Percentiles rank a stretch among this genome's conserved stretches.
These are phyloP conservation scores for Drosophila eohydei DNA, from an alignment of 2,888 invertebrate genomes.

Conservation along the genomic window DNA sequence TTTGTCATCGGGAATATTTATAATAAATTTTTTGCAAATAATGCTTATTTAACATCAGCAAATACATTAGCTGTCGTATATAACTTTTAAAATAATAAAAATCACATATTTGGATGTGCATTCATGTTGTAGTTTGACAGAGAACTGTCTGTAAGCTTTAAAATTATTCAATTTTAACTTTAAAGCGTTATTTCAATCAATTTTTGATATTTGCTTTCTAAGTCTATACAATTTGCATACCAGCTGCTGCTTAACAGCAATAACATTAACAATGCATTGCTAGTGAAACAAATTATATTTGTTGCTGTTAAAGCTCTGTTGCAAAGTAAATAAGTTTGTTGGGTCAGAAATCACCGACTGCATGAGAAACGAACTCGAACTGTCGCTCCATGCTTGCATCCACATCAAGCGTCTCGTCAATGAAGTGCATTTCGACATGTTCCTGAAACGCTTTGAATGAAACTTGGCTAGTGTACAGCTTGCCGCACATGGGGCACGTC, in stretches of 20 bases:
- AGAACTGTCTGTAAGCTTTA: not conserved
- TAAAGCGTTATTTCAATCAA: not conserved
- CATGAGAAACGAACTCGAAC: constrained; percentile 86
- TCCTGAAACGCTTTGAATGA: constrained; percentile 89
- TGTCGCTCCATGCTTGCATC: constrained; percentile 86
- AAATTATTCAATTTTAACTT: constrained; percentile 4
- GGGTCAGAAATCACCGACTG: constrained; percentile 85
- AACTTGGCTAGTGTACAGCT: constrained; percentile 87
- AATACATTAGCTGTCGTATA: not conserved
- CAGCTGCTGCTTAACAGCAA: not conserved
- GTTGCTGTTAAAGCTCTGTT: constrained; percentile 73
- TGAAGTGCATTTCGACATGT: constrained; percentile 92
- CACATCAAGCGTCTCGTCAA: constrained; percentile 86
- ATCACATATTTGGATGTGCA: not conserved
- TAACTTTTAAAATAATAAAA: not conserved
- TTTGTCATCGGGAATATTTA: not conserved
- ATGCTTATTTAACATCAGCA: not conserved
- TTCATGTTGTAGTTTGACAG: constrained; percentile 1
- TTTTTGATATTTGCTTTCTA: constrained; percentile 24
- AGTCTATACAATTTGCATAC: constrained; percentile 16
- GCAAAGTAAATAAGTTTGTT: constrained; percentile 81
- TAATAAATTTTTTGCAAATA: not conserved
- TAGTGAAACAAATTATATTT: constrained; percentile 8
- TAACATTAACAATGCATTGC: not conserved
- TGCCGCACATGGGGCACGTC: constrained; percentile 92